Evolutionary conservation across 2,113 vertebrate genomes (phyloP).

Genomic region (Poecile atricapillus): DNA sequence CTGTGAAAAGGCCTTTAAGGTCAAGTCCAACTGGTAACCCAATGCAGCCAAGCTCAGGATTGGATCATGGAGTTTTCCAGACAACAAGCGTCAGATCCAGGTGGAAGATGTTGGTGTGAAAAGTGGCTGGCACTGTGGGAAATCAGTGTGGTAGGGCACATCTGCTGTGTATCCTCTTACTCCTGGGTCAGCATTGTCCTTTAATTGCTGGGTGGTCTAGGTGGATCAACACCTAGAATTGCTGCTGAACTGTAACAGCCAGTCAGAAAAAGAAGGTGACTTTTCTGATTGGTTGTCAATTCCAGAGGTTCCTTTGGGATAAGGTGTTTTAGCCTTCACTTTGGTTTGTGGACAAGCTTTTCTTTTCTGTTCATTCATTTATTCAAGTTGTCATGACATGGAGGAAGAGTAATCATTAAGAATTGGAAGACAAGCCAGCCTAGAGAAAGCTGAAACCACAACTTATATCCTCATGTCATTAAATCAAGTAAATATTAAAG

Average conservation of each 20-base stretch:
- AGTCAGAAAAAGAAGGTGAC: background rate
- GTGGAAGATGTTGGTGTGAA: background rate
- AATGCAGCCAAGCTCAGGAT: background rate
- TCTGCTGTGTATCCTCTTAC: background rate
- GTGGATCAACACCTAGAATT: background rate
- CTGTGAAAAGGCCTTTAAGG: background rate
- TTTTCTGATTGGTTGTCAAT: background rate
- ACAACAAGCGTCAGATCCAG: background rate
- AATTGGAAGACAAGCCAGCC: background rate
- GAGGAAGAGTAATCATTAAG: background rate
- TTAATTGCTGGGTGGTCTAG: background rate
- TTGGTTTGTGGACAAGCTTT: background rate
- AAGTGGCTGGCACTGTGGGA: background rate
- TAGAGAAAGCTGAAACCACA: background rate
- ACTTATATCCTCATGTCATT: background rate
- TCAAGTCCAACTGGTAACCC: background rate
- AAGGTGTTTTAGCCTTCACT: background rate
- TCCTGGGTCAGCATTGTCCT: rapidly evolving
- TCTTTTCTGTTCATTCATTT: background rate
- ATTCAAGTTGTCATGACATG: background rate
- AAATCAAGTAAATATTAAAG: background rate
- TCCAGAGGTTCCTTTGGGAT: background rate
- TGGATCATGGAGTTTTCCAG: background rate
- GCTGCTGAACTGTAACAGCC: background rate
- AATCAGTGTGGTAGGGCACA: background rate